Evolutionary conservation across 2,888 invertebrate genomes (phyloP).

Genomic region (Oxytorus armatus): DNA sequence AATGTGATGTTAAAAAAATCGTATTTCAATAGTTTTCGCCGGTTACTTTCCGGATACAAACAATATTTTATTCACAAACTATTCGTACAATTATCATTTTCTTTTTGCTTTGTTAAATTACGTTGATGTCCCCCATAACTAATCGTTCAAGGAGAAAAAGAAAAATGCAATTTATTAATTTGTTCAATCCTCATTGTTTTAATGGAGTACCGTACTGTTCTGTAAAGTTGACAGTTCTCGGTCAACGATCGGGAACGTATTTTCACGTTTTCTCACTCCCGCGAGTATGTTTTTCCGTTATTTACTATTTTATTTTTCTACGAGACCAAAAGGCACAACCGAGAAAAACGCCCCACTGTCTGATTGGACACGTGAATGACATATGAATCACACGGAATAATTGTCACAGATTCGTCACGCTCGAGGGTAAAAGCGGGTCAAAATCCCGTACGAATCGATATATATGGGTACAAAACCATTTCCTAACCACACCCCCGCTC

Average conservation of each 20-base stretch:
- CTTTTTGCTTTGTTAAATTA: slow-evolving; percentile 14
- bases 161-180: neutral
- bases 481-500: neutral
- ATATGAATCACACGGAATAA: slow-evolving; percentile 31
- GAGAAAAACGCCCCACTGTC: slow-evolving; percentile 15
- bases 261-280: neutral
- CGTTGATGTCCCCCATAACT: neutral
- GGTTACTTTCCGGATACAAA: too few species aligned
- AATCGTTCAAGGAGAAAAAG: neutral
- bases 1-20: too few species aligned
- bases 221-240: slow-evolving; percentile 44
- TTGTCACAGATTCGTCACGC: slow-evolving; percentile 48
- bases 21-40: too few species aligned
- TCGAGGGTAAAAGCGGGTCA: slow-evolving; percentile 31
- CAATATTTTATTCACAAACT: too few species aligned
- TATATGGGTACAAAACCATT: slow-evolving; percentile 8
- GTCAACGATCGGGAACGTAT: slow-evolving; percentile 5
- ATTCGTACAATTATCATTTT: too few species aligned
- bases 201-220: neutral
- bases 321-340: slow-evolving; percentile 4
- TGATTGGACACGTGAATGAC: slow-evolving; percentile 10
- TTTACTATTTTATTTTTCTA: slow-evolving; percentile 12
- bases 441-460: slow-evolving; percentile 19
- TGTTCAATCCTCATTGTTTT: neutral
- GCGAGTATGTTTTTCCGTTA: neutral